These are phyloP conservation scores for Drosophila nr. fundita DNA, from an alignment of 2,888 invertebrate species.

Conservation along the genomic window DNA sequence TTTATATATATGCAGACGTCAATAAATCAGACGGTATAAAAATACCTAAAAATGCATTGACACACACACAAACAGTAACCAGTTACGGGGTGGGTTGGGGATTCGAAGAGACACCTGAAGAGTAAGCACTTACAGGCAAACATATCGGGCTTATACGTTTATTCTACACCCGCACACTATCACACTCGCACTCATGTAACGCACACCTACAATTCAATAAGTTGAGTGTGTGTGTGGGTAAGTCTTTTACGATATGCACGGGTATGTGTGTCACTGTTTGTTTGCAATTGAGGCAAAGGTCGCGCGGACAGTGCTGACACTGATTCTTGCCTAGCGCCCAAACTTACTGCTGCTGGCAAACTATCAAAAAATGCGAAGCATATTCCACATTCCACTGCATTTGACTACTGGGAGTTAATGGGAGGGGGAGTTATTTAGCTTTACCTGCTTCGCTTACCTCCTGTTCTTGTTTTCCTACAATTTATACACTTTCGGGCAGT, in stretches of 20 bases:
- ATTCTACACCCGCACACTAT: conserved; percentile 49
- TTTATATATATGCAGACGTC: conserved; percentile 21
- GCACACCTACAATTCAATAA: conserved; percentile 34
- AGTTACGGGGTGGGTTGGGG: conserved; percentile 7
- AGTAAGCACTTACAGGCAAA: conserved; percentile 22
- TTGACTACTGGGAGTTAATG: conserved; percentile 3
- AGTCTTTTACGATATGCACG: conserved; percentile 13
- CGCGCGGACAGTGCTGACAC: conserved; percentile 50
- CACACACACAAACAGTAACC: conserved; percentile 1
- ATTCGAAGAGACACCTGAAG: conserved; percentile 46
- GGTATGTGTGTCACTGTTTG: conserved; percentile 64
- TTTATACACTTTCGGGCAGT: conserved; percentile 33
- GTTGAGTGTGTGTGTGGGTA: conserved; percentile 1
- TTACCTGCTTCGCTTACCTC: conserved; percentile 57
- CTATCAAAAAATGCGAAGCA: conserved; percentile 34
- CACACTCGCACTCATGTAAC: conserved; percentile 37
- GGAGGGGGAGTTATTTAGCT: conserved; percentile 21
- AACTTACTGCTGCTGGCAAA: conserved; percentile 16
- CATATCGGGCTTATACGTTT: conserved; percentile 30
- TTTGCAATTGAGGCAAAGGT: conserved; percentile 78
- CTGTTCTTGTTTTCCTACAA: conserved; percentile 47
- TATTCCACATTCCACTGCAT: conserved; percentile 55
- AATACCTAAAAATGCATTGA: conserved; percentile 46
- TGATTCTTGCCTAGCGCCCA: conserved; percentile 27
- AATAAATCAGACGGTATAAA: conserved; percentile 46